These are phyloP conservation scores for Drosophila subpulchrella DNA, from an alignment of 1,140 invertebrate genomes.

Conservation along the genomic window DNA sequence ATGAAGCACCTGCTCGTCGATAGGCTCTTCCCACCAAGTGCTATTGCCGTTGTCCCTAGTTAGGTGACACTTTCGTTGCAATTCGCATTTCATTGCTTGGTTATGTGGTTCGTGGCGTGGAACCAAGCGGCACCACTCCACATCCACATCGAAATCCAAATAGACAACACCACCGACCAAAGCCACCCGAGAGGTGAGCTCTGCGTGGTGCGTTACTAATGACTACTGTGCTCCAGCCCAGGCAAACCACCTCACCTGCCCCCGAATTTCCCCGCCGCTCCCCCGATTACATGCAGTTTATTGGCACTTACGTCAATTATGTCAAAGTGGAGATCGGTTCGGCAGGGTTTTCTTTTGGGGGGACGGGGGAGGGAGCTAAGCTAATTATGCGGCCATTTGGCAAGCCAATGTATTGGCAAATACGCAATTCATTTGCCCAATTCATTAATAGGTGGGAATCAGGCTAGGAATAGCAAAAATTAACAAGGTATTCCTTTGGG, in stretches of 20 bases:
- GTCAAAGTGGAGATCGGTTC: slow-evolving; percentile 52
- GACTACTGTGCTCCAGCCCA: slow-evolving; percentile 24
- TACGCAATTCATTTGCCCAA: slow-evolving; percentile 32
- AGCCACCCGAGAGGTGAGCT: slow-evolving; percentile 1
- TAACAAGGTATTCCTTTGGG: background rate
- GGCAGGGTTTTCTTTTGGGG: background rate
- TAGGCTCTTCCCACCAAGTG: no score
- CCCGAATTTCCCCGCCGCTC: background rate
- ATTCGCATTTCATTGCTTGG: slow-evolving; percentile 59
- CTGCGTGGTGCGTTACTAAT: slow-evolving; percentile 71
- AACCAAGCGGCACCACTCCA: slow-evolving; percentile 65
- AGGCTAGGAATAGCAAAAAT: background rate
- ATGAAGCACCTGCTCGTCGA: background rate
- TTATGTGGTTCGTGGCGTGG: slow-evolving; percentile 54
- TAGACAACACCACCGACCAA: background rate
- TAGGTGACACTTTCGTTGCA: slow-evolving; percentile 73
- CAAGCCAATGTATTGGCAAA: slow-evolving; percentile 31
- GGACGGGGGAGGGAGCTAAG: background rate
- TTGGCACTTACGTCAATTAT: slow-evolving; percentile 71
- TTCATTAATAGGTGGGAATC: background rate
- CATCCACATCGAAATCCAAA: background rate
- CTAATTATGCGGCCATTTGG: slow-evolving; percentile 49
- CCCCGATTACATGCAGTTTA: slow-evolving; percentile 68
- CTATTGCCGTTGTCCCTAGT: background rate
- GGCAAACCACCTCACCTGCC: background rate